phyloP scores from a whole-genome alignment of 2,113 vertebrate genomes.

The cat (Felis catus) region DNA sequence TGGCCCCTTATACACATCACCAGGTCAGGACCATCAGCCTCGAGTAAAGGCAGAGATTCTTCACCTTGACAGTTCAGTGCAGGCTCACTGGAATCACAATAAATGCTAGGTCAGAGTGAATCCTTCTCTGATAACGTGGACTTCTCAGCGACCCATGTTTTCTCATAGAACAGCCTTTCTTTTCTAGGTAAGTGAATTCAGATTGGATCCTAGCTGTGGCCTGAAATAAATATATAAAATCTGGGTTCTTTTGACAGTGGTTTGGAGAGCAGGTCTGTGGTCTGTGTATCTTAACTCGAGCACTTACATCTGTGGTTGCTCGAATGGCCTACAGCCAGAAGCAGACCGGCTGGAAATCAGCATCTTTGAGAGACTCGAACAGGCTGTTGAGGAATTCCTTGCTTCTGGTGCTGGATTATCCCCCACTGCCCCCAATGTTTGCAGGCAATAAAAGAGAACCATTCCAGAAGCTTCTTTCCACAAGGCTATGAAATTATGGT shows the following conservation, averaged over 20 bases:
- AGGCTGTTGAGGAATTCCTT: neutral
- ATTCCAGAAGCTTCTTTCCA: neutral
- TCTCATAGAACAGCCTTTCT: neutral
- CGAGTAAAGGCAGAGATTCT: neutral
- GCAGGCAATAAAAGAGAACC: neutral
- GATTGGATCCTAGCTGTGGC: neutral
- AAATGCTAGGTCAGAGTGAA: neutral
- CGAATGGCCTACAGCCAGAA: neutral
- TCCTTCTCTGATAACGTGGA: neutral
- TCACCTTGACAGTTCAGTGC: neutral
- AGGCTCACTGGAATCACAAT: neutral
- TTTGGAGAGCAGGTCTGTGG: neutral
- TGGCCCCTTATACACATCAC: neutral
- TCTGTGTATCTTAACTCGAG: neutral
- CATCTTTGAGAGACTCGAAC: neutral
- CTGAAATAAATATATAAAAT: constrained; percentile 7
- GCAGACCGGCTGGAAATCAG: neutral
- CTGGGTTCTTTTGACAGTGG: neutral
- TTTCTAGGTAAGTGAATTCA: constrained; percentile 3
- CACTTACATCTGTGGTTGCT: neutral
- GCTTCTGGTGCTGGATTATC: neutral
- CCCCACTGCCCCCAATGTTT: neutral
- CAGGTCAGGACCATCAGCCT: neutral
- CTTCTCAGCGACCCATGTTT: neutral
- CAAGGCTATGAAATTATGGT: neutral